These are phyloP conservation scores for Ispidina picta DNA, from an alignment of 2,797 vertebrate species.

Conservation along the genomic window DNA sequence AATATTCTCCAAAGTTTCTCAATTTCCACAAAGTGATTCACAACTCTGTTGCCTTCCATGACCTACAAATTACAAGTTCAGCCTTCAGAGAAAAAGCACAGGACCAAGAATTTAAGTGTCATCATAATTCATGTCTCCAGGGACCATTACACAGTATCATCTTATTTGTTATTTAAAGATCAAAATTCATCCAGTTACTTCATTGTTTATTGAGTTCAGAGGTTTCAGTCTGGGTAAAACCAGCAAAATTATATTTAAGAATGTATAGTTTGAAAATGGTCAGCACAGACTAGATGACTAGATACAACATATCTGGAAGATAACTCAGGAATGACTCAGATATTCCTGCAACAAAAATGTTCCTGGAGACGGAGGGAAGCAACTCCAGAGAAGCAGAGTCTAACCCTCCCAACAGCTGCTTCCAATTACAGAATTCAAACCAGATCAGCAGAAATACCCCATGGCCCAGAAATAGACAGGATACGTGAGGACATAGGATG, in stretches of 20 bases:
- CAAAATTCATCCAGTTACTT: not conserved
- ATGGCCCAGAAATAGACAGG: not conserved
- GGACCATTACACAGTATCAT: not conserved
- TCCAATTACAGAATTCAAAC: constrained; percentile 35
- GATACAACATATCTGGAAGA: not conserved
- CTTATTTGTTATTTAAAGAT: not conserved
- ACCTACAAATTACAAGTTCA: not conserved
- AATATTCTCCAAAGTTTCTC: not conserved
- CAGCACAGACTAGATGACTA: not conserved
- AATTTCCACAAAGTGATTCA: not conserved
- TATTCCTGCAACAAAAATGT: constrained; percentile 6
- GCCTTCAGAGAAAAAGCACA: not conserved
- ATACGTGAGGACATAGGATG: not conserved
- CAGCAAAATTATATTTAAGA: not conserved
- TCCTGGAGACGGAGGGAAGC: constrained; percentile 29
- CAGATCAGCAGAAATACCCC: constrained; percentile 34
- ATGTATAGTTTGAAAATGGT: not conserved
- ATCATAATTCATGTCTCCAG: not conserved
- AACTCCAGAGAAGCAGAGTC: not conserved
- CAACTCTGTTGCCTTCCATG: not conserved
- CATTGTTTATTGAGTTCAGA: not conserved
- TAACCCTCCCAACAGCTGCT: constrained; percentile 24
- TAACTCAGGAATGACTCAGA: constrained; percentile 22
- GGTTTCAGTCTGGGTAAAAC: not conserved
- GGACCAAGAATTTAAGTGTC: not conserved